Percentiles rank a stretch among this genome's conserved stretches.
These are phyloP conservation scores for Pandemis cinnamomeana DNA, from an alignment of 2,888 invertebrate genomes.

Conservation along the genomic window DNA sequence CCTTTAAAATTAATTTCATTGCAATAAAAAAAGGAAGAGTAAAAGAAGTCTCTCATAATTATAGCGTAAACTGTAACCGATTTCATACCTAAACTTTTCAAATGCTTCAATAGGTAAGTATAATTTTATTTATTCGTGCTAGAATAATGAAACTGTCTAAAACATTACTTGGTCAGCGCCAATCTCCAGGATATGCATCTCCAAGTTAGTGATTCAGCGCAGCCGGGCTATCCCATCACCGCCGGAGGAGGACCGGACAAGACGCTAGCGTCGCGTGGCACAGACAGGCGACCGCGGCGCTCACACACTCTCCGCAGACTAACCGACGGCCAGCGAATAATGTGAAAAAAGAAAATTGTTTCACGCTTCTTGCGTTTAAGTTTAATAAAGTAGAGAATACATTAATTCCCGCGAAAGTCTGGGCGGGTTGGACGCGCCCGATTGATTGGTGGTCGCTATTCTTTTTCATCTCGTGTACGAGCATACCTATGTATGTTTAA, in stretches of 20 bases:
- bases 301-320: slow-evolving; percentile 71
- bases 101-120: background rate
- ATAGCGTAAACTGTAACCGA: background rate
- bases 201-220: slow-evolving; percentile 57
- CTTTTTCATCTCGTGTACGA: slow-evolving; percentile 71
- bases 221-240: slow-evolving; percentile 61
- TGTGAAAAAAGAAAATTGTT: slow-evolving; percentile 81
- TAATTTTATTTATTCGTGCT: background rate
- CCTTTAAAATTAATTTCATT: too few relatives aligned
- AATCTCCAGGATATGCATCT: slow-evolving; percentile 81
- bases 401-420: slow-evolving; percentile 80
- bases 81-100: too few relatives aligned
- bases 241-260: slow-evolving; percentile 43
- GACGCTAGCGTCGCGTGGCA: slow-evolving; percentile 34
- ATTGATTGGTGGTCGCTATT: slow-evolving; percentile 64
- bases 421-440: slow-evolving; percentile 58
- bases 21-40: too few relatives aligned
- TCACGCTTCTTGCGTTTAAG: slow-evolving; percentile 80
- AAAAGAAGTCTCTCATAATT: background rate
- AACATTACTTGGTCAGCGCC: slow-evolving; percentile 80
- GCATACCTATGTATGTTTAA: slow-evolving; percentile 48
- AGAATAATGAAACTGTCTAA: slow-evolving; percentile 36
- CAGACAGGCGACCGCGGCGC: slow-evolving; percentile 63
- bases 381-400: slow-evolving; percentile 79
- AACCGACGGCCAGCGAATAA: slow-evolving; percentile 54